Evolutionary conservation across 1,140 invertebrate genomes (phyloP), one percentile per base, ranked within the genome.

Genomic region (Leptopilina clavipes): DNA sequence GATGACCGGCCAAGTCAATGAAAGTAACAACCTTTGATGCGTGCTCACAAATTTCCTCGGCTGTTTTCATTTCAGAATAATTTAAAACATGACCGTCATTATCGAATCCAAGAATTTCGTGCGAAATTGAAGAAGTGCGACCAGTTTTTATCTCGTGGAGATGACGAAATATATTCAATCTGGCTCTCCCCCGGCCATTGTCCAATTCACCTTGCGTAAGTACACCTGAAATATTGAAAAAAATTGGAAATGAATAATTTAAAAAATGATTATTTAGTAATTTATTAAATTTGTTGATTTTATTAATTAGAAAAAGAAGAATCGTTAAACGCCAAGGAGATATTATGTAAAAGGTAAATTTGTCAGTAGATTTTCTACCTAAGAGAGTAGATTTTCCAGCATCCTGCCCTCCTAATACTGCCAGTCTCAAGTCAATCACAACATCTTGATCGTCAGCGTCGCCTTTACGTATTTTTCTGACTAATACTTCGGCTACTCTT

Each of bases 141-240:
- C 98, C 98, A 44, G 96, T 96, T 89, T 97, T 96, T 81, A 99
- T 97, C 90, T 99, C 98, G 90, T 99, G 98, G 78, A 98, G 91
- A 88, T 99, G 98, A 11, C 98, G 91, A 87, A 99, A 97, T 93
- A 99, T 95, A 90, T 99, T 99, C 0, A 99, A 90, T 45, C 98
- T 92, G 0, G 98, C 97, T 84, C 96, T 94, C 14, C 98, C 98
- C 78, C 97, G 90, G 0, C 98, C 98, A 91, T 99, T 99, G 88
- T 99, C 98, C 71, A 98, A 90, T 89, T 97, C 96, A 19, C 98
- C 98, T 89, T 99, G 97, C 0, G 97, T 99, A 12, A 99, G 90
- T 10, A 99, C 98, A 22, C 98, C 98, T 90, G 31, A 45, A 40
- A 71, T 70, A 40, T 22, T 19, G n/a, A 37, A n/a, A 12, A 17